Percentiles rank a stretch among this genome's conserved stretches.
phyloP scores from a whole-genome alignment of 2,113 vertebrate genomes.

The Pitta sordida region DNA sequence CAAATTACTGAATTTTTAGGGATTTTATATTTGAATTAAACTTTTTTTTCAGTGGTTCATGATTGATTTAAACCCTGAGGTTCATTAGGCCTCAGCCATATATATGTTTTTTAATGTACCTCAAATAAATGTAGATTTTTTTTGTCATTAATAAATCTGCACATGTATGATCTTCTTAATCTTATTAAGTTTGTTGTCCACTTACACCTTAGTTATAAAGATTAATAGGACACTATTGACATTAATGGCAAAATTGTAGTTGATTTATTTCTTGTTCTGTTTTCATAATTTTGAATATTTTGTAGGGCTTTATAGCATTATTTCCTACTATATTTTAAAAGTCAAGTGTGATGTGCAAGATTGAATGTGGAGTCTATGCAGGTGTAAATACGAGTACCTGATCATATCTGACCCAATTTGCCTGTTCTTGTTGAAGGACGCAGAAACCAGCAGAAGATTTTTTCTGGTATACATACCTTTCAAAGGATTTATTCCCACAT shows the following conservation, averaged over 20 bases:
- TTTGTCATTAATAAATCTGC: not conserved
- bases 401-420: not conserved
- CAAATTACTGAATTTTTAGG: not conserved
- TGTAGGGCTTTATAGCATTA: not conserved
- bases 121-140: not conserved
- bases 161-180: not conserved
- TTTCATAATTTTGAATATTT: not conserved
- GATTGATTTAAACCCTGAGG: not conserved
- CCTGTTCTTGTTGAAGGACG: not conserved
- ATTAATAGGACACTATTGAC: not conserved
- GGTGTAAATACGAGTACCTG: not conserved
- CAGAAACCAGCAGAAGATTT: not conserved
- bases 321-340: not conserved
- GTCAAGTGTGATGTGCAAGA: not conserved
- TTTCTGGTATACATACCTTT: not conserved
- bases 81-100: not conserved
- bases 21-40: not conserved
- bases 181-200: not conserved
- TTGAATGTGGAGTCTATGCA: not conserved
- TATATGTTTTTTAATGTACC: not conserved
- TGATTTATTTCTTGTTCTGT: not conserved
- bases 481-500: not conserved
- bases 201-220: not conserved
- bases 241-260: not conserved
- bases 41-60: not conserved